These are phyloP conservation scores for Drosophila oshimai DNA, from an alignment of 1,140 invertebrate species.

Conservation along the genomic window DNA sequence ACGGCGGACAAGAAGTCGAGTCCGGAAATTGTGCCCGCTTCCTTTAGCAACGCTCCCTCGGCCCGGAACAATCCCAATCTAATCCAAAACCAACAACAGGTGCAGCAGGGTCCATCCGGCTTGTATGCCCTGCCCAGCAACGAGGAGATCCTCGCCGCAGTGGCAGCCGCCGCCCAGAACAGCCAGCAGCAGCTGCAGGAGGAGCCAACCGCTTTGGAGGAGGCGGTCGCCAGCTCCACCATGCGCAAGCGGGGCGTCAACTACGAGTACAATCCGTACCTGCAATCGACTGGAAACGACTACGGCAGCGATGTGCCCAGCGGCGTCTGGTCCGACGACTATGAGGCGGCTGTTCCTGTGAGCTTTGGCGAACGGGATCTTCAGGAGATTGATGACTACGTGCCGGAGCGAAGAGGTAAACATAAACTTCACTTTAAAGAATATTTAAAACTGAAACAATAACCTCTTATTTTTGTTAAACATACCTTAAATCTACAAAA, in stretches of 20 bases:
- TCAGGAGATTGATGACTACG: constrained; percentile 76
- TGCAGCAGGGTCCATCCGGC: constrained; percentile 42
- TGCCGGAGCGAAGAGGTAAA: constrained; percentile 60
- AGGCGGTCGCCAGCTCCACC: constrained; percentile 58
- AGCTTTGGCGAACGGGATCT: constrained; percentile 59
- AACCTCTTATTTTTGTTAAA: no score
- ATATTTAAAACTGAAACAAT: no score
- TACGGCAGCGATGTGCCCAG: constrained; percentile 37
- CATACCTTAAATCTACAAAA: no score
- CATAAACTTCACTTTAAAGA: no score
- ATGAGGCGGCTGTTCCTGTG: constrained; percentile 40
- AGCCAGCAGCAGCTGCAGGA: constrained; percentile 57
- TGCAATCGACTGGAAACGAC: constrained; percentile 6
- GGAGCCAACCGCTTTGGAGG: constrained; percentile 56
- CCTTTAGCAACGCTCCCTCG: constrained; percentile 67
- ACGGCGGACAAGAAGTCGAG: constrained; percentile 76
- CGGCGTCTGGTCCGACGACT: constrained; percentile 56
- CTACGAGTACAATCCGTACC: constrained; percentile 65
- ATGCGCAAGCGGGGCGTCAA: constrained; percentile 78
- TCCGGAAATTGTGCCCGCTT: constrained; percentile 78
- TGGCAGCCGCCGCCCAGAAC: constrained; percentile 67
- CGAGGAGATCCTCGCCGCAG: constrained; percentile 72
- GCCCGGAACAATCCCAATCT: constrained; percentile 11
- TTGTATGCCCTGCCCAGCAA: constrained; percentile 67
- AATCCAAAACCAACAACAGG: constrained; percentile 20